These are phyloP conservation scores for Drosophila pallidifrons DNA, from an alignment of 1,140 invertebrate species.

Conservation along the genomic window DNA sequence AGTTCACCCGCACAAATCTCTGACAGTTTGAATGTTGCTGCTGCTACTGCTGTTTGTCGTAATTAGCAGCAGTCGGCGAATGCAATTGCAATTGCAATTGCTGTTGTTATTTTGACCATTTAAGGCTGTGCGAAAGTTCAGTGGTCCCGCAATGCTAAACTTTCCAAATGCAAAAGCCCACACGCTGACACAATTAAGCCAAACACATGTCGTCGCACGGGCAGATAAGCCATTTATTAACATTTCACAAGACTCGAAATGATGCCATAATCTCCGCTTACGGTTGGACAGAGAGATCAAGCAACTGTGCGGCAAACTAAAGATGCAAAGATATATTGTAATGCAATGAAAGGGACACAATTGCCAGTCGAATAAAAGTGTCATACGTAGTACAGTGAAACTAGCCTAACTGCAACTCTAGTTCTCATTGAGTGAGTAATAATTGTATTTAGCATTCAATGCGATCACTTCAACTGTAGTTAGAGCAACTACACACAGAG, in stretches of 20 bases:
- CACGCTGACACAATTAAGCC: slow-evolving; percentile 83
- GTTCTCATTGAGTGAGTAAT: too few relatives aligned
- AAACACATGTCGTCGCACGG: slow-evolving; percentile 73
- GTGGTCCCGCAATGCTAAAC: slow-evolving; percentile 26
- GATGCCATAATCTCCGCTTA: slow-evolving; percentile 82
- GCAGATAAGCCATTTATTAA: slow-evolving; percentile 83
- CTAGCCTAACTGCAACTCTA: not conserved
- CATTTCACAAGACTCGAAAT: slow-evolving; percentile 79
- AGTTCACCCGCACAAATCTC: slow-evolving; percentile 76
- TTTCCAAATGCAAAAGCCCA: slow-evolving; percentile 77
- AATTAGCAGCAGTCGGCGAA: slow-evolving; percentile 69
- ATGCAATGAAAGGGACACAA: slow-evolving; percentile 47
- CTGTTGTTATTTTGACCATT: slow-evolving; percentile 73
- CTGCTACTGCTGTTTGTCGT: slow-evolving; percentile 62
- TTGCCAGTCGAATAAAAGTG: not conserved
- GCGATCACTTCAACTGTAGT: not conserved
- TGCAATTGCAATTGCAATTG: slow-evolving; percentile 8
- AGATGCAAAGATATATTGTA: slow-evolving; percentile 65
- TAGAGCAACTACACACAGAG: too few relatives aligned
- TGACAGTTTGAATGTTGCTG: slow-evolving; percentile 70
- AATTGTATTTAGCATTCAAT: too few relatives aligned
- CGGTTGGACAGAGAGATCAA: slow-evolving; percentile 72
- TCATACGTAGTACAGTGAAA: not conserved
- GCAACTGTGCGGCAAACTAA: slow-evolving; percentile 18
- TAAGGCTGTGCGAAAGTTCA: slow-evolving; percentile 78